Conservation (phyloP, 1,140 invertebrate genomes). For the Thaumetopoea pityocampa region DNA sequence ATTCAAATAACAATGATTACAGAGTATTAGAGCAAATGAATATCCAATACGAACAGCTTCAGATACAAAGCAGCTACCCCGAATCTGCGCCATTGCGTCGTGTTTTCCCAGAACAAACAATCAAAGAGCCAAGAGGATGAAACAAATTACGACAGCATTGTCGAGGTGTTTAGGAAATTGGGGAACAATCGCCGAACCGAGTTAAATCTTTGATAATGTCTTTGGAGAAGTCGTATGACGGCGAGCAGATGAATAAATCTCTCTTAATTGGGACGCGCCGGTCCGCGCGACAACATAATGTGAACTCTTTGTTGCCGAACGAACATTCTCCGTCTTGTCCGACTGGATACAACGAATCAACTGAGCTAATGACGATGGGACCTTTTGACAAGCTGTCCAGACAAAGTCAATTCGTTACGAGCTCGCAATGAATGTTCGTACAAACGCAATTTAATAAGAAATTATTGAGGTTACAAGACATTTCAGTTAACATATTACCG, state of each 20-base stretch:
- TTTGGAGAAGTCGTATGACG: constrained; percentile 47
- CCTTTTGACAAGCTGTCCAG: constrained; percentile 32
- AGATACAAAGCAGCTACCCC: constrained; percentile 38
- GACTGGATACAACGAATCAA: constrained; percentile 46
- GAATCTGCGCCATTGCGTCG: constrained; percentile 35
- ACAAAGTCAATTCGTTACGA: constrained; percentile 19
- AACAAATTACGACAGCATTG: constrained; percentile 64
- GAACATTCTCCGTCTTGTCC: constrained; percentile 39
- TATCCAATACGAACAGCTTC: constrained; percentile 44
- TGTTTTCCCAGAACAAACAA: constrained; percentile 53
- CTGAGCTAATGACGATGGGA: constrained; percentile 43
- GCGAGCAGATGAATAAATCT: constrained; percentile 60
- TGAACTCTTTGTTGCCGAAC: constrained; percentile 43
- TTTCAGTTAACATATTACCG: constrained; percentile 3
- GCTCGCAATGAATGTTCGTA: constrained; percentile 5
- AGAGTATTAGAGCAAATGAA: constrained; percentile 50
- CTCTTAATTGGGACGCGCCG: constrained; percentile 60
- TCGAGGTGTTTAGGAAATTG: constrained; percentile 66
- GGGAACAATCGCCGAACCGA: constrained; percentile 59
- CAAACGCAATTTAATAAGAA: constrained; percentile 12
- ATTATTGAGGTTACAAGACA: constrained; percentile 11
- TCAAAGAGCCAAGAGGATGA: constrained; percentile 48
- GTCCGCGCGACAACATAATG: constrained; percentile 57
- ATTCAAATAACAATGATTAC: constrained; percentile 46
- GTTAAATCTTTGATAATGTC: constrained; percentile 66